phyloP scores from a whole-genome alignment of 2,113 vertebrate species.

The Colaptes auratus region DNA sequence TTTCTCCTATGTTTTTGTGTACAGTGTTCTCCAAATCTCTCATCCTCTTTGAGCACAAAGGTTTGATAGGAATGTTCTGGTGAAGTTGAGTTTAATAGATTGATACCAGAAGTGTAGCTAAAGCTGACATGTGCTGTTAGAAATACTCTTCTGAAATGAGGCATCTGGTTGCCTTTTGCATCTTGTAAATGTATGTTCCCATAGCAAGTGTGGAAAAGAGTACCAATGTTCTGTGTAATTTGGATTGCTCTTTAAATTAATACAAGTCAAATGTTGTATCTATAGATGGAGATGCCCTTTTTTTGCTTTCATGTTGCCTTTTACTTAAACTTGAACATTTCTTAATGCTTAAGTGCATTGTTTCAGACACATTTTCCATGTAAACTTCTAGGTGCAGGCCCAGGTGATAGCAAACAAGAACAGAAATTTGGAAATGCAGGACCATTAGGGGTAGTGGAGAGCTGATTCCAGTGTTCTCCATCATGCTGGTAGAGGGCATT shows the following conservation, averaged over 20 bases:
- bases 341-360: background rate
- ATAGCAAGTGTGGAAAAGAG: background rate
- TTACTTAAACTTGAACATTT: background rate
- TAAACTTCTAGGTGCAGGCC: background rate
- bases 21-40: background rate
- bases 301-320: background rate
- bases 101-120: background rate
- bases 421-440: background rate
- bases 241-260: background rate
- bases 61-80: background rate
- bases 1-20: background rate
- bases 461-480: background rate
- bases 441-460: background rate
- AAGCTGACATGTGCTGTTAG: background rate
- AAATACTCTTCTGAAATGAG: background rate
- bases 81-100: background rate
- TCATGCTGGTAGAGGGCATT: background rate
- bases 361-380: background rate
- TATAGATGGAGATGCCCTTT: background rate
- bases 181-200: background rate
- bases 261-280: rapidly evolving
- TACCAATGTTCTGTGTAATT: background rate
- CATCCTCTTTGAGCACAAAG: background rate
- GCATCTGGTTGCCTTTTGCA: background rate
- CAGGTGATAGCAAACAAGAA: background rate